These are phyloP conservation scores for Cynopterus brachyotis DNA, from an alignment of 2,113 vertebrate genomes.

Conservation along the genomic window DNA sequence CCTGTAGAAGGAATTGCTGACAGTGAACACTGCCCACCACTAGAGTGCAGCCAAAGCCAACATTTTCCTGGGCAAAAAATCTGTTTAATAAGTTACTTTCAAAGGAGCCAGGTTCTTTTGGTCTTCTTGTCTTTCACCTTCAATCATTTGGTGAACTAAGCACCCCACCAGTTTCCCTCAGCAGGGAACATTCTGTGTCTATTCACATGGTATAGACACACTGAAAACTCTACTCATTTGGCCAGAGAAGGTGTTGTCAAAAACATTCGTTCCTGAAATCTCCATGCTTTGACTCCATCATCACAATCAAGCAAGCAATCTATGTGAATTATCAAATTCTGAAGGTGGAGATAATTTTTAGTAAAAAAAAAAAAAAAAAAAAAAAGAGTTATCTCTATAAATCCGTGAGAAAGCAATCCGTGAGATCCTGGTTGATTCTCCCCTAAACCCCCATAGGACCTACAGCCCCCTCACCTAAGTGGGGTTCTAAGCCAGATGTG, in stretches of 20 bases:
- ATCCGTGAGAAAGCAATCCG: not conserved
- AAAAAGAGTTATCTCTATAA: not conserved
- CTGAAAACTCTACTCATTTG: not conserved
- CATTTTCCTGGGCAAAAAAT: slow-evolving; percentile 65
- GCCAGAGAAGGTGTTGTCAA: not conserved
- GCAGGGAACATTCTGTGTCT: not conserved
- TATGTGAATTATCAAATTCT: not conserved
- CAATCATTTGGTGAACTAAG: not conserved
- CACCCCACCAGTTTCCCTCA: not conserved
- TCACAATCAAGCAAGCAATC: not conserved
- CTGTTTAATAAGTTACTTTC: not conserved
- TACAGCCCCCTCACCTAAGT: not conserved
- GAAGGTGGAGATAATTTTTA: not conserved
- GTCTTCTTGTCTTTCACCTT: slow-evolving; percentile 44
- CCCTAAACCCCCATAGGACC: not conserved
- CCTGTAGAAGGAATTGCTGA: slow-evolving; percentile 5
- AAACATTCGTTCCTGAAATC: not conserved
- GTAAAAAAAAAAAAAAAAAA: not conserved
- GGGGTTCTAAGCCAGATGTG: not conserved
- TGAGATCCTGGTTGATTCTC: not conserved
- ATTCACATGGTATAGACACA: not conserved
- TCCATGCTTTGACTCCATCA: not conserved
- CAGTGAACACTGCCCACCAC: slow-evolving; percentile 80
- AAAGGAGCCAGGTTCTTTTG: slow-evolving; percentile 36
- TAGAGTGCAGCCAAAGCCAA: slow-evolving; percentile 85